Conservation (phyloP, 2,113 vertebrate species). For the Lates calcarifer region DNA sequence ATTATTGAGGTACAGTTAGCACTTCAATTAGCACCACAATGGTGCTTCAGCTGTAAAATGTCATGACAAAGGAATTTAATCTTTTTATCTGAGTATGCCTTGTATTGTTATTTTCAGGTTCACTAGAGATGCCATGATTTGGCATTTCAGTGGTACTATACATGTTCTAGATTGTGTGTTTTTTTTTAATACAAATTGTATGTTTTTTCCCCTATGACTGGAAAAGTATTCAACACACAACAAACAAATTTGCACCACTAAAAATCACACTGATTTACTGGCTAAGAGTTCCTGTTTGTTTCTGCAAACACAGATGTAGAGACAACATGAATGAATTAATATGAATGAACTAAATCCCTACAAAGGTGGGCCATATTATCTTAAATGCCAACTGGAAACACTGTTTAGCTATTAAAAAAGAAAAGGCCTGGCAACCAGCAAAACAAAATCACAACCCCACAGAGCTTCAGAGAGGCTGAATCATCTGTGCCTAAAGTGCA, state of each 20-base stretch:
- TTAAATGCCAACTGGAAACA: constrained; percentile 10
- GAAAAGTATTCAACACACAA: background rate
- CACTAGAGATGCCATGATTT: background rate
- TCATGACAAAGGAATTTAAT: constrained; percentile 5
- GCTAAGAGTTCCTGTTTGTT: background rate
- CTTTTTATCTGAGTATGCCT: background rate
- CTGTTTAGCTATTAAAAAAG: background rate
- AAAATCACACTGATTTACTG: background rate
- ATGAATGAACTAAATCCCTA: background rate
- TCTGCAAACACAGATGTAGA: background rate
- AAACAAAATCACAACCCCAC: background rate
- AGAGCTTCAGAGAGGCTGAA: background rate
- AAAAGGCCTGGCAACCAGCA: background rate
- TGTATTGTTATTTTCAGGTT: background rate
- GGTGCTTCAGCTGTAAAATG: background rate
- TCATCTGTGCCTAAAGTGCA: background rate
- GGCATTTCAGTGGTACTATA: background rate
- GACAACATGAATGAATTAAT: background rate
- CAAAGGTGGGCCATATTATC: background rate
- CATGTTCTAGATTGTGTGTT: no score
- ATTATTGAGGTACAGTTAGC: background rate
- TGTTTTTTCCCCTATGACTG: background rate
- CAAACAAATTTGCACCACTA: background rate
- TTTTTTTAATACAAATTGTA: background rate
- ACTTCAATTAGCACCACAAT: background rate